Conservation (phyloP, 2,113 vertebrate genomes). For the Bujurquina vittata region DNA sequence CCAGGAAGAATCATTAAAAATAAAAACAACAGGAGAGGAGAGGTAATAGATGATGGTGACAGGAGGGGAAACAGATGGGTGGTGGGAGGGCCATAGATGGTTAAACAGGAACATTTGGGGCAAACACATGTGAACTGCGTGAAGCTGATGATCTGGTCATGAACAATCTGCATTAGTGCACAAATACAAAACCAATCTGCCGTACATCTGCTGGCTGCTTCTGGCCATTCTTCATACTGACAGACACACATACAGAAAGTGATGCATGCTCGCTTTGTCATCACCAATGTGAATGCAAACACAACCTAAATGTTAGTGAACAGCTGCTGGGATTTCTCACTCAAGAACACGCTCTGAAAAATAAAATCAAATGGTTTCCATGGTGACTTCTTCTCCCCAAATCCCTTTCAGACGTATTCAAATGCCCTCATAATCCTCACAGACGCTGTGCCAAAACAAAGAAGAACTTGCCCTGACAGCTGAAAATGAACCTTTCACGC, state of each 20-base stretch:
- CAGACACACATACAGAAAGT: background rate
- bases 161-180: conserved; percentile 11
- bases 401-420: conserved; percentile 9
- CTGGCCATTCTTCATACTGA: background rate
- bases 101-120: conserved; percentile 11
- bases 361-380: conserved; percentile 41
- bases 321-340: conserved; percentile 22
- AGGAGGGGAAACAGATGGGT: conserved; percentile 19
- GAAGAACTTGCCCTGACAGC: background rate
- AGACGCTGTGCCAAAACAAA: background rate
- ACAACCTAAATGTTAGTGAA: conserved; percentile 13
- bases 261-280: background rate
- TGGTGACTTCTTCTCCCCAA: conserved; percentile 42
- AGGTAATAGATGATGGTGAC: background rate
- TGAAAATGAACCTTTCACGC: background rate
- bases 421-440: conserved; percentile 25
- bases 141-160: conserved; percentile 25
- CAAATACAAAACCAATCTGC: background rate
- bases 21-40: background rate
- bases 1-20: conserved; percentile 10
- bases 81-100: background rate
- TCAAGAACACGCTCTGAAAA: background rate
- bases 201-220: background rate
- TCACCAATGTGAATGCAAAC: conserved; percentile 2
- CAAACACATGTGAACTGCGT: conserved; percentile 35